A percentile compares a stretch with the other conserved stretches of the same genome.
Conservation (phyloP, 2,888 invertebrate genomes). For the Liopterus haemorrhoidalis region DNA sequence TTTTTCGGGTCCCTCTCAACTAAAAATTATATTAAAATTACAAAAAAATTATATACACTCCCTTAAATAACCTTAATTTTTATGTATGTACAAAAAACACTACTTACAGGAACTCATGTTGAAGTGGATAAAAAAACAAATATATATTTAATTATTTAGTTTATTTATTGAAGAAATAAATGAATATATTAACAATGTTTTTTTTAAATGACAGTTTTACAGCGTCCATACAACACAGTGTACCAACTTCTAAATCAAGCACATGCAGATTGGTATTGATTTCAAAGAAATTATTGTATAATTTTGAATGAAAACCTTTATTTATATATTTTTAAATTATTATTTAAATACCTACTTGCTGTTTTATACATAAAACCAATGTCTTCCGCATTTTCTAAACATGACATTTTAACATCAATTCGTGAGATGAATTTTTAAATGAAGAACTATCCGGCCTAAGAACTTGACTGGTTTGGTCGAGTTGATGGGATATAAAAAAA, state of each 20-base stretch:
- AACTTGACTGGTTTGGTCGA: neutral
- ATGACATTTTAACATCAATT: conserved; percentile 25
- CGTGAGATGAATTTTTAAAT: neutral
- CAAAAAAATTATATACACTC: conserved; percentile 20
- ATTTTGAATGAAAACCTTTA: conserved; percentile 1
- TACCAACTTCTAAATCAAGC: conserved; percentile 15
- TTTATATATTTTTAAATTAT: conserved; percentile 3
- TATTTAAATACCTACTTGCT: conserved; percentile 40
- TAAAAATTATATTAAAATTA: conserved; percentile 34
- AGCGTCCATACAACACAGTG: conserved; percentile 14
- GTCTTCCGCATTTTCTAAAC: conserved; percentile 41
- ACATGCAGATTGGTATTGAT: conserved; percentile 22
- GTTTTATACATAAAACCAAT: conserved; percentile 44
- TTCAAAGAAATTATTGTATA: conserved; percentile 13
- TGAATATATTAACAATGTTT: neutral
- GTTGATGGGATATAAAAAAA: neutral
- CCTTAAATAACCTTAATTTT: too few species aligned
- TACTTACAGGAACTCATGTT: conserved; percentile 23
- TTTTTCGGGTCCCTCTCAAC: conserved; percentile 72
- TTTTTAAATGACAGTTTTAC: too few species aligned
- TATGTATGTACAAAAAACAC: neutral
- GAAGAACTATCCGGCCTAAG: neutral
- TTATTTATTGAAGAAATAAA: conserved; percentile 4
- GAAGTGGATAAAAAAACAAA: neutral
- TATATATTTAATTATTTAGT: too few species aligned